phyloP scores from a whole-genome alignment of 2,797 vertebrate genomes.

The Leptoclinus maculatus region DNA sequence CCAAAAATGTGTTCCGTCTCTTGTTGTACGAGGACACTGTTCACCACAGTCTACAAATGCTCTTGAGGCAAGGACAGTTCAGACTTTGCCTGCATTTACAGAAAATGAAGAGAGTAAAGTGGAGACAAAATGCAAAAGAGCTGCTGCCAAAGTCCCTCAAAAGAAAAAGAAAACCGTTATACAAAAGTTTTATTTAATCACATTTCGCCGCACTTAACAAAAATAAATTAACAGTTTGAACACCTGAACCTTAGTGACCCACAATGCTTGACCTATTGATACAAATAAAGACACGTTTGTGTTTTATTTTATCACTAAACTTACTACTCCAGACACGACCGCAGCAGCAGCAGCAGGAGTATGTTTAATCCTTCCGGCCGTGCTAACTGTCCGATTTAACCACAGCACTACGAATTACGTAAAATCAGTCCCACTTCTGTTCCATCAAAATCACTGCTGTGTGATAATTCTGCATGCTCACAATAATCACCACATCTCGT shows the following conservation, averaged over 20 bases:
- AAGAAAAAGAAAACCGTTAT: not conserved
- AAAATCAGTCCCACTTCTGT: conserved; percentile 32
- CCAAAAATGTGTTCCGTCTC: not conserved
- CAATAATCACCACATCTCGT: conserved; percentile 46
- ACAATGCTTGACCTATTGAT: not conserved
- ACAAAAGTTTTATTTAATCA: not conserved
- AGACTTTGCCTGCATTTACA: conserved; percentile 15
- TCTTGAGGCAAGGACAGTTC: conserved; percentile 18
- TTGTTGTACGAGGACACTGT: conserved; percentile 12
- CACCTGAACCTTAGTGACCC: not conserved
- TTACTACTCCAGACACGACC: conserved; percentile 10
- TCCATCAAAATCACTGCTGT: conserved; percentile 30
- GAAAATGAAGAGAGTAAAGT: not conserved
- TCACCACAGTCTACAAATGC: conserved; percentile 24
- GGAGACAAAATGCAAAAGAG: conserved; percentile 16
- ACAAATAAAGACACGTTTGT: not conserved
- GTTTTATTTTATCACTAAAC: not conserved
- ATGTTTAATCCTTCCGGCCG: conserved; percentile 39
- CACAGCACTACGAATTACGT: conserved; percentile 34
- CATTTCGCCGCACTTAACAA: not conserved
- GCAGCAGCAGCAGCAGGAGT: conserved; percentile 24
- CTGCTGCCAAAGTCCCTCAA: not conserved
- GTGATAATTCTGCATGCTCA: conserved; percentile 45
- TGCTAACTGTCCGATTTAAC: conserved; percentile 24
- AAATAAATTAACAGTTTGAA: not conserved